A percentile compares a stretch with the other conserved stretches of the same genome.
These are phyloP conservation scores for Guaruba guarouba DNA, from an alignment of 2,113 vertebrate genomes.

Conservation along the genomic window DNA sequence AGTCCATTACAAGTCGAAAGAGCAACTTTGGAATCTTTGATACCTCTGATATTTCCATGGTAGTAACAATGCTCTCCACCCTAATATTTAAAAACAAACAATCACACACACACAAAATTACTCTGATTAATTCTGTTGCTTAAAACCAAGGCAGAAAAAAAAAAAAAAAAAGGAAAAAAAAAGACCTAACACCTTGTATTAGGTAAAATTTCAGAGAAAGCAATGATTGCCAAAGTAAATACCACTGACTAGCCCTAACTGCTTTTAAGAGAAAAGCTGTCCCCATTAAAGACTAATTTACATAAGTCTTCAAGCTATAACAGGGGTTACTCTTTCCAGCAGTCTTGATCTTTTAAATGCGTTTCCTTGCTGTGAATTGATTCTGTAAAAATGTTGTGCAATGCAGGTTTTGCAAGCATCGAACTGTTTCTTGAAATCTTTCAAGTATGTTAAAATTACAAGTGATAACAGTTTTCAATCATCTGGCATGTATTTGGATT, in stretches of 20 bases:
- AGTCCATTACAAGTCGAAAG: slow-evolving; percentile 96
- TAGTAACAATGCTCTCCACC: slow-evolving; percentile 98
- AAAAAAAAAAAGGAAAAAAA: not conserved
- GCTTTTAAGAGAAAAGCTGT: not conserved
- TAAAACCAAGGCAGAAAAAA: not conserved
- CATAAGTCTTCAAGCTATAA: not conserved
- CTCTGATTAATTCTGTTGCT: not conserved
- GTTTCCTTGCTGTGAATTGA: not conserved
- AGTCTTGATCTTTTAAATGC: not conserved
- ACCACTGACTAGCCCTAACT: not conserved
- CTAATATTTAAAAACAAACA: slow-evolving; percentile 71
- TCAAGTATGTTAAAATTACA: not conserved
- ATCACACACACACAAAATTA: not conserved
- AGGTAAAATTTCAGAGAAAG: not conserved
- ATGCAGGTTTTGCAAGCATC: not conserved
- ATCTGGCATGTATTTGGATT: not conserved
- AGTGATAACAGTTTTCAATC: not conserved
- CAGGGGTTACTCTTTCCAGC: not conserved
- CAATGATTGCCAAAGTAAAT: not conserved
- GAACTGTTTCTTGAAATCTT: not conserved
- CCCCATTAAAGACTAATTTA: not conserved
- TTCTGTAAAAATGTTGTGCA: not conserved
- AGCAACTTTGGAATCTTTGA: slow-evolving; percentile 83
- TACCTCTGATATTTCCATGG: slow-evolving; percentile 89
- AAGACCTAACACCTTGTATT: not conserved